Evolutionary conservation across 2,797 vertebrate genomes (phyloP).

Genomic region (Coendou prehensilis): DNA sequence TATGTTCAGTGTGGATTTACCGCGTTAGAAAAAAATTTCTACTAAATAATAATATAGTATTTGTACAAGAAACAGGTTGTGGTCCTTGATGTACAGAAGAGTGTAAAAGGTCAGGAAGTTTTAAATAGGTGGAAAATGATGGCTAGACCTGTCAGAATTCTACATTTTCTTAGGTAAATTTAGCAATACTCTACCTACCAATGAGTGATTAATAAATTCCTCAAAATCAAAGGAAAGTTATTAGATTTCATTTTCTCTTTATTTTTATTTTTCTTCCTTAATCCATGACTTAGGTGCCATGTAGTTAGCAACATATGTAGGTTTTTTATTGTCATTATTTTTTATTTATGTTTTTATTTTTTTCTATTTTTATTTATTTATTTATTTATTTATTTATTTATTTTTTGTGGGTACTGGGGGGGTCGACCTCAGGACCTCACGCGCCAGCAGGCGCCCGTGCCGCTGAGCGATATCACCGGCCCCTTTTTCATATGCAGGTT

Average conservation of each 20-base stretch:
- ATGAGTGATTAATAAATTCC: background rate
- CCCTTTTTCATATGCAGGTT: too few relatives aligned
- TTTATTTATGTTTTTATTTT: too few relatives aligned
- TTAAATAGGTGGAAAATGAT: background rate
- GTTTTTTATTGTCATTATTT: background rate
- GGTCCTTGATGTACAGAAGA: background rate
- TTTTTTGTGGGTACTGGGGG: too few relatives aligned
- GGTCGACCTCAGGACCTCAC: too few relatives aligned
- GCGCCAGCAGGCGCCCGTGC: too few relatives aligned
- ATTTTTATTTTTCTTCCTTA: background rate
- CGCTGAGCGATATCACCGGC: too few relatives aligned
- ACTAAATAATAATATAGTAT: background rate
- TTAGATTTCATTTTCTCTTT: slow-evolving; percentile 2
- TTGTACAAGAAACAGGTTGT: background rate
- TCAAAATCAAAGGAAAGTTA: background rate
- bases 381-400: too few relatives aligned
- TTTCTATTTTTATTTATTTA: too few relatives aligned
- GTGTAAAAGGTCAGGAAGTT: background rate
- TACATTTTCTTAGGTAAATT: background rate
- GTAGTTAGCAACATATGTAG: background rate
- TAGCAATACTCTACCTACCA: background rate
- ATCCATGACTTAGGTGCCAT: background rate
- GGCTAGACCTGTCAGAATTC: background rate
- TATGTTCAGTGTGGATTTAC: background rate
- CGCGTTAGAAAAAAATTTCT: slow-evolving; percentile 17